phyloP scores from a whole-genome alignment of 2,888 invertebrate genomes.

The Halictus ligatus region DNA sequence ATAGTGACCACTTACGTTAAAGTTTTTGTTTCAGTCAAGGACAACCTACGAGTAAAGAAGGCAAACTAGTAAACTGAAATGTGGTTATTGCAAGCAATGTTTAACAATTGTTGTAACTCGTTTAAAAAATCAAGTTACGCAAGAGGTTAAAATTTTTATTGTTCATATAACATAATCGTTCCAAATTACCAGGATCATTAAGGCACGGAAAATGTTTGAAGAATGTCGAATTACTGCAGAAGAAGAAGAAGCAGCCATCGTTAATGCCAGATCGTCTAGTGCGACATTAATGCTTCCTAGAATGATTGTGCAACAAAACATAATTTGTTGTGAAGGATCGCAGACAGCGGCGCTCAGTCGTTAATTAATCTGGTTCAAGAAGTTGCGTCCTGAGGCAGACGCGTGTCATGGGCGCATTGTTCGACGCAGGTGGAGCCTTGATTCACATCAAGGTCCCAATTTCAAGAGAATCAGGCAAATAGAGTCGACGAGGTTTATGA shows the following conservation, averaged over 20 bases:
- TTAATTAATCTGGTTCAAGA: not conserved
- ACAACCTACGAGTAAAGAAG: no score
- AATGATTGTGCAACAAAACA: conserved; percentile 14
- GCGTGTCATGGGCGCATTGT: not conserved
- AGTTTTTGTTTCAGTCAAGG: no score
- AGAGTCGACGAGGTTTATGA: not conserved
- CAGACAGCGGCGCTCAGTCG: not conserved
- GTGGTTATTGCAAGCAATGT: not conserved
- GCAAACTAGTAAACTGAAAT: not conserved
- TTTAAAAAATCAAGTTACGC: no score
- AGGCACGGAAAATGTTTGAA: not conserved
- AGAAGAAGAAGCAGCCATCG: not conserved
- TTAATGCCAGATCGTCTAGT: not conserved
- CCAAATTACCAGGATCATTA: not conserved
- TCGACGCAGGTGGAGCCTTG: not conserved
- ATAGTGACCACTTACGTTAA: no score
- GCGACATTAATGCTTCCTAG: not conserved
- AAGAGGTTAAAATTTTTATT: no score
- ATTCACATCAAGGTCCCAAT: not conserved
- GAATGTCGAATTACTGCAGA: not conserved
- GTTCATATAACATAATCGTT: not conserved
- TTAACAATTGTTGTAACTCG: no score
- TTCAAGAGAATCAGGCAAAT: not conserved
- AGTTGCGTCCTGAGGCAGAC: not conserved
- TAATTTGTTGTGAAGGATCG: not conserved